Evolutionary conservation across 2,888 invertebrate species (phyloP).

Genomic region (Arrhopalites spinosus): DNA sequence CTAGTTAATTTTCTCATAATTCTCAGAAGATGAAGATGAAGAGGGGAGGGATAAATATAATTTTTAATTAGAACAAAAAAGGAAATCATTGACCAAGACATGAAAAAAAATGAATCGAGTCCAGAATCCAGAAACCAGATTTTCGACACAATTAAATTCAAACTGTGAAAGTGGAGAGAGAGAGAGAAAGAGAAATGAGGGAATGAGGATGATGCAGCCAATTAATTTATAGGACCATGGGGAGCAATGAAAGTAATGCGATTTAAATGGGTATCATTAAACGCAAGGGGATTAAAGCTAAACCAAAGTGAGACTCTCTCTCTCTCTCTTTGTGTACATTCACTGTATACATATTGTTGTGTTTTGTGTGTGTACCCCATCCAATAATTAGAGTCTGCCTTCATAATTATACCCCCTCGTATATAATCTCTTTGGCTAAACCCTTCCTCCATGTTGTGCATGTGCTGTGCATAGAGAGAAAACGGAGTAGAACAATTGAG

Average conservation of each 20-base stretch:
- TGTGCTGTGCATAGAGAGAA: too few relatives aligned
- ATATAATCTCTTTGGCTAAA: too few relatives aligned
- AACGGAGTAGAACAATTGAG: neutral
- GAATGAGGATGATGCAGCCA: conserved; percentile 21
- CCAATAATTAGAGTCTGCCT: neutral
- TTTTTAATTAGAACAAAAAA: too few relatives aligned
- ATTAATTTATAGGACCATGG: conserved; percentile 32
- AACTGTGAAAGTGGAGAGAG: neutral
- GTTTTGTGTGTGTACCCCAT: neutral
- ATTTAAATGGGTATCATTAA: conserved; percentile 36
- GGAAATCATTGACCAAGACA: too few relatives aligned
- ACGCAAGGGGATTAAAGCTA: conserved; percentile 18
- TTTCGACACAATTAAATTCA: neutral
- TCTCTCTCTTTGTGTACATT: neutral
- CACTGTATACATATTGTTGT: neutral
- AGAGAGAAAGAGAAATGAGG: neutral
- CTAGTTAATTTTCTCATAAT: too few relatives aligned
- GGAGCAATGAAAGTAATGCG: conserved; percentile 30
- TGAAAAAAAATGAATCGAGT: too few relatives aligned
- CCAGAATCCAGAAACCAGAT: neutral
- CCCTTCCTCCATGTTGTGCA: too few relatives aligned
- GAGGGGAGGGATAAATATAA: too few relatives aligned
- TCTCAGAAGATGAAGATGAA: too few relatives aligned
- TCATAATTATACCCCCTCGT: neutral
- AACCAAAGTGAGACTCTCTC: neutral